phyloP scores from a whole-genome alignment of 2,113 vertebrate species.

The Xiphias gladius region DNA sequence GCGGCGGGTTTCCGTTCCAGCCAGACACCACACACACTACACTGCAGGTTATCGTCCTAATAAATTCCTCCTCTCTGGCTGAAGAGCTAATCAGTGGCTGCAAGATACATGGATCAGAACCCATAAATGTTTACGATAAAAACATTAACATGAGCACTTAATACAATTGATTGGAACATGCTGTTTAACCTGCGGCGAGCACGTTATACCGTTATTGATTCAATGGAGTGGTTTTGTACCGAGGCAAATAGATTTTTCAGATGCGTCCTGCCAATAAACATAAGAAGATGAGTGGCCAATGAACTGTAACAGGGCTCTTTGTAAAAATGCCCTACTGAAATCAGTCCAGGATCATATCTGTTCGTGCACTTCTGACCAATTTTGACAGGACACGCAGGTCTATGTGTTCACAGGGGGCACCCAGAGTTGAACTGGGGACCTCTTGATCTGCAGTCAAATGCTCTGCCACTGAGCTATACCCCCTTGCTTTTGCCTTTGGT shows the following conservation, averaged over 20 bases:
- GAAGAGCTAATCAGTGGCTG: not conserved
- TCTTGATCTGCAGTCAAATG: constrained; percentile 90
- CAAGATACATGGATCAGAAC: not conserved
- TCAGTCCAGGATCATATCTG: no score
- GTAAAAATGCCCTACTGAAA: no score
- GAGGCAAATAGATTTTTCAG: not conserved
- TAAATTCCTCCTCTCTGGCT: constrained; percentile 1
- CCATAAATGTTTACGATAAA: not conserved
- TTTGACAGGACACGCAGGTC: no score
- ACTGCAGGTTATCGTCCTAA: constrained; percentile 4
- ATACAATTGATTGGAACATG: not conserved
- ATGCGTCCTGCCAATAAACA: not conserved
- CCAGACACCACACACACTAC: constrained; percentile 1
- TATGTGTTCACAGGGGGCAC: constrained; percentile 51
- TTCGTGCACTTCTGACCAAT: no score
- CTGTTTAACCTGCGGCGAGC: constrained; percentile 8
- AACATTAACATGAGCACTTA: not conserved
- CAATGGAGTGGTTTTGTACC: not conserved
- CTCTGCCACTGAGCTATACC: constrained; percentile 86
- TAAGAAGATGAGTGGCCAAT: not conserved
- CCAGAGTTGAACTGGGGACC: constrained; percentile 87
- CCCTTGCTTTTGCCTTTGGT: no score
- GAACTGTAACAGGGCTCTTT: not conserved
- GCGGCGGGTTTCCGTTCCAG: constrained; percentile 36
- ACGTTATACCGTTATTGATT: not conserved